phyloP scores from a whole-genome alignment of 2,888 invertebrate species.

The Smittia sp. region DNA sequence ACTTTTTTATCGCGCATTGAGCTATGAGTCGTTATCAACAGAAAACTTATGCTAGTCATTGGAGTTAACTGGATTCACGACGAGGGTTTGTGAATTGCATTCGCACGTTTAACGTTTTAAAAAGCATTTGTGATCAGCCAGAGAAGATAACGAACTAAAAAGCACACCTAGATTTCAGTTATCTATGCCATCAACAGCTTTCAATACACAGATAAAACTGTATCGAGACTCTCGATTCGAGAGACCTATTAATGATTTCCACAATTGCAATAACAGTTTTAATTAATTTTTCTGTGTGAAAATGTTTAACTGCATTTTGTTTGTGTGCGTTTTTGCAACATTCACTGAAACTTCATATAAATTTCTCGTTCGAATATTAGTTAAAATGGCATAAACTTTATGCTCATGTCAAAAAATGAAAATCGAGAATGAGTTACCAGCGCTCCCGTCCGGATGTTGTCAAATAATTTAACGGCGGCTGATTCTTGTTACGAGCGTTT shows the following conservation, averaged over 20 bases:
- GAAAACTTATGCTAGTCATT: too few species aligned
- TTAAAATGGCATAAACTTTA: too few species aligned
- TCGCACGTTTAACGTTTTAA: too few species aligned
- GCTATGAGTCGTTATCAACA: too few species aligned
- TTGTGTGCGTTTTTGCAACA: slow-evolving; percentile 37
- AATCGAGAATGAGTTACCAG: slow-evolving; percentile 34
- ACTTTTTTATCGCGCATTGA: not conserved
- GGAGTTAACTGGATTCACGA: too few species aligned
- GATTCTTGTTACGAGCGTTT: not conserved
- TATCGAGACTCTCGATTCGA: too few species aligned
- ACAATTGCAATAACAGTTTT: slow-evolving; percentile 24
- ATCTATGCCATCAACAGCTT: not conserved
- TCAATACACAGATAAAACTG: too few species aligned
- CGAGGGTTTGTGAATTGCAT: too few species aligned
- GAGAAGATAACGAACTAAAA: too few species aligned
- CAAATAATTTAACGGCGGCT: not conserved
- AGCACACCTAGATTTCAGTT: too few species aligned
- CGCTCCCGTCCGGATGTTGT: not conserved
- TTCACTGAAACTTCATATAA: not conserved
- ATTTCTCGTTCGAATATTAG: slow-evolving; percentile 31
- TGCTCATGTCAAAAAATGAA: slow-evolving; percentile 29
- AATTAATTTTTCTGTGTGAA: slow-evolving; percentile 33
- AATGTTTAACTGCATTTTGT: slow-evolving; percentile 9
- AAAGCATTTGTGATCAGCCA: too few species aligned
- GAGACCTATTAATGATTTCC: too few species aligned